These are phyloP conservation scores for Gavia stellata DNA, from an alignment of 2,113 vertebrate species.

Conservation along the genomic window DNA sequence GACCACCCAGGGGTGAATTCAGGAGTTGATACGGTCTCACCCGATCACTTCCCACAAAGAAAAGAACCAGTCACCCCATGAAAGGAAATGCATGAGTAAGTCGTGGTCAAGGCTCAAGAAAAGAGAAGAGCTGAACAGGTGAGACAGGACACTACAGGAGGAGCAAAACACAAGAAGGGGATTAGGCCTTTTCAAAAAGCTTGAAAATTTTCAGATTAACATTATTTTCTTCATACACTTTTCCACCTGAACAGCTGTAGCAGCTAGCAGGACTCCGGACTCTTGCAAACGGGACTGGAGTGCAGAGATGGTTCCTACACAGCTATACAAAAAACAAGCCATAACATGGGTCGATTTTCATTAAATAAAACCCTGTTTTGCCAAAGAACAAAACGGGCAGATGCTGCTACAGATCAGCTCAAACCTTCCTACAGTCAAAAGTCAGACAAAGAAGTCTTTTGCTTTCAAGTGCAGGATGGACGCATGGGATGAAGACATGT, in stretches of 20 bases:
- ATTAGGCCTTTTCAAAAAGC: neutral
- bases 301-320: neutral
- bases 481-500: neutral
- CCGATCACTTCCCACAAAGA: neutral
- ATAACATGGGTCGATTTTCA: neutral
- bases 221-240: neutral
- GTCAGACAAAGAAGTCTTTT: neutral
- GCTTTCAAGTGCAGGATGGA: neutral
- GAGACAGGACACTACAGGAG: neutral
- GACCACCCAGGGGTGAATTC: neutral
- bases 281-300: neutral
- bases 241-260: neutral
- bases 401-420: neutral
- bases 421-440: neutral
- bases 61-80: fast-evolving
- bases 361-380: neutral
- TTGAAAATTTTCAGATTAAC: neutral
- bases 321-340: neutral
- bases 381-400: neutral
- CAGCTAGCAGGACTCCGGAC: neutral
- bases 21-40: neutral
- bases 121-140: neutral
- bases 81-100: neutral
- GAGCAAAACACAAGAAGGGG: neutral
- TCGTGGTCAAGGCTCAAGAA: neutral